Base-by-base conservation (phyloP, 2,113 vertebrate genomes). In the Picathartes gymnocephalus region DNA sequence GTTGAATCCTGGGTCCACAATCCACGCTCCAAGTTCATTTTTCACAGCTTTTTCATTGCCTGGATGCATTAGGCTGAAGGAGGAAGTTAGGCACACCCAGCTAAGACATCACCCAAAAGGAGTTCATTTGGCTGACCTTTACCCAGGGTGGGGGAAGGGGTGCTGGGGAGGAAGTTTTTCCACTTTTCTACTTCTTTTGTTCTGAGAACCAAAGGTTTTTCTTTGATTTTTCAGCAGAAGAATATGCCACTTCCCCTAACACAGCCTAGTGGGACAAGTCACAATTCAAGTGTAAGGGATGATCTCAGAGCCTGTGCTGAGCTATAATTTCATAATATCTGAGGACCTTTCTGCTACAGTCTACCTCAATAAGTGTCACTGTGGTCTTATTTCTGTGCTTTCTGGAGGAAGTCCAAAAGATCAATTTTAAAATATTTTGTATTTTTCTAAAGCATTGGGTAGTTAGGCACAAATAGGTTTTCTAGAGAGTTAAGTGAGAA, bases 91-190 rank as follows among this genome's bases (percentile, higher is more conserved):
- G 27, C 6, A 30, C 2, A 2, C 10, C 14, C 30, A 56, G 45
- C 5, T 61, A 84, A 12, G 25, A 61, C 22, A 61, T 2, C 10
- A 50, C 10, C 13, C 15, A 12, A 25, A 61, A 81, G 42, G 10
- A 64, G 4, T 2, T 72, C 7, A 3, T 73, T 57, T 44, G 45
- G 15, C 9, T 40, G 65, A 4, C 22, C 21, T 68, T 68, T 60
- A 22, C 6, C 53, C 7, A 0, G 0, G 56, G 37, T 53, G 8
- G 13, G 4, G 6, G 44, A 79, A 5, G 6, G 1, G 5, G 4
- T 30, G 11, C 2, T 62, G 27, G 10, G 5, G 4, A 56, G 22
- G 24, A 53, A 64, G 11, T 1, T 48, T 80, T 76, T 47, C 37
- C 6, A 45, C 21, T 51, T 70, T 87, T 66, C 33, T 28, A 5